Base-by-base conservation (phyloP, 2,888 invertebrate genomes). In the Serrognathus titanus region DNA sequence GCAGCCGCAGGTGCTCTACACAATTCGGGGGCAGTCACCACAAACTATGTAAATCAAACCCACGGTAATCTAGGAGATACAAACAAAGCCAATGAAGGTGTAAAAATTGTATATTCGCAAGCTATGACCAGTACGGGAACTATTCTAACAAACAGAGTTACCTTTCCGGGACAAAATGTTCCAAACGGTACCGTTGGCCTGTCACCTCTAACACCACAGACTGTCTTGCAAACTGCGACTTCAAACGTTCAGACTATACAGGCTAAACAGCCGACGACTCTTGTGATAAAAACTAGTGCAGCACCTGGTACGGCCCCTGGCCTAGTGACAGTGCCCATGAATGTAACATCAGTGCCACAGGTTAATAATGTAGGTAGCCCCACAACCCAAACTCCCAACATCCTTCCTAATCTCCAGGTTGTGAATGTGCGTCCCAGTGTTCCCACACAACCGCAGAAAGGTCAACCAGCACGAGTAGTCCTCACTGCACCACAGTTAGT, bases 401-500 rank as follows among this genome's bases (percentile, higher is more conserved):
- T 77, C 76, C 75, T 78, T 62, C 76, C 78, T 70, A 90, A 90
- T 79, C 90, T 94, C 70, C 90, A 91, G 79, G 90, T 94, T 73
- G 82, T 93, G 67, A 93, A 92, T 78, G 90, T 91, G 82, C 83
- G 92, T 66, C 88, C 90, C 52, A 87, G 85, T 60, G 83, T 86
- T 59, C 88, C 90, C 47, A 83, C 83, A 66, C 82, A 86, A 66
- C 82, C 85, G 60, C 89, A 89, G 75, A 92, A 92, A 78, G 85
- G 86, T 56, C 87, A 91, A 61, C 85, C 90, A 58, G 88, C 90
- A 51, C 84, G 94, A 72, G 91, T 94, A 69, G 89, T 94, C 68
- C 88, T 93, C 68, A 90, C 89, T 69, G 83, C 87, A 61, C 90
- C 87, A 69, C 90, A 92, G 77, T 86, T 93, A 80, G 87, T 91